phyloP scores from a whole-genome alignment of 2,797 vertebrate species.

The Psittacula echo region DNA sequence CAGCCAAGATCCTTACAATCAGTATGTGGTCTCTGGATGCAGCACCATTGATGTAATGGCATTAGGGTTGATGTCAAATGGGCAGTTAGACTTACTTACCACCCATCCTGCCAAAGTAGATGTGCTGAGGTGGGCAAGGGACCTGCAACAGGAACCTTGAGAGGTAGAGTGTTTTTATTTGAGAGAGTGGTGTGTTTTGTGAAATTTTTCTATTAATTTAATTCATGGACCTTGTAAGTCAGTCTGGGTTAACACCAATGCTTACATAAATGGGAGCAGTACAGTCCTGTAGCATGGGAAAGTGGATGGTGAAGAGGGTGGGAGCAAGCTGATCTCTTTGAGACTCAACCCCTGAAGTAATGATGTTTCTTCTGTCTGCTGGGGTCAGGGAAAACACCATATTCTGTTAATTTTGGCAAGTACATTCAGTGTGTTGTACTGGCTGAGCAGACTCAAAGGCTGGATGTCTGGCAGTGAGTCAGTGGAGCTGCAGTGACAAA shows the following conservation, averaged over 20 bases:
- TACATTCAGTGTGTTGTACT: fast-evolving
- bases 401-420: conserved; percentile 8
- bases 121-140: background rate
- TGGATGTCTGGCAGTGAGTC: background rate
- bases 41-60: background rate
- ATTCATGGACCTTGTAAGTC: background rate
- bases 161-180: background rate
- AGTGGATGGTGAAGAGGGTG: background rate
- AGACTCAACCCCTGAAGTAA: background rate
- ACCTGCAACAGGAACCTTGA: background rate
- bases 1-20: background rate
- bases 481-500: background rate
- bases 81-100: background rate
- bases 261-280: background rate
- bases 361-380: background rate
- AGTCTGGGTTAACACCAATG: background rate
- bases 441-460: background rate
- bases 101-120: background rate
- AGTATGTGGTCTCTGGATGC: background rate
- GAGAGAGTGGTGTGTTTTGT: background rate
- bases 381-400: background rate
- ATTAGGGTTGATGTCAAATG: background rate
- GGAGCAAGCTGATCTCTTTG: background rate
- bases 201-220: background rate
- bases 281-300: fast-evolving